Conservation (phyloP, 2,888 invertebrate species). For the Galeruca laticollis region DNA sequence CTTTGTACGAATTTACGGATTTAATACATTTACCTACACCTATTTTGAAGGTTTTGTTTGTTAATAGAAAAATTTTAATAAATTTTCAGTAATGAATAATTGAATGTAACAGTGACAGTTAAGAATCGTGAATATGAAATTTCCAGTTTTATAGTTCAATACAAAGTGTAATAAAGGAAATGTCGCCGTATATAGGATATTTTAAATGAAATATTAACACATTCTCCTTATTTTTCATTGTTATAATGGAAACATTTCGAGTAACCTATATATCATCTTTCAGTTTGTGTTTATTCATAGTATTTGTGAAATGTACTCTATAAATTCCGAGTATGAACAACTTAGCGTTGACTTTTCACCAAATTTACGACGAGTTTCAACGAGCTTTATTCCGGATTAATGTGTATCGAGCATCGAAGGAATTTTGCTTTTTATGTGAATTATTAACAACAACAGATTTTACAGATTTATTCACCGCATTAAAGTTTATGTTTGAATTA, state of each 20-base stretch:
- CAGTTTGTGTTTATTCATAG: constrained; percentile 41
- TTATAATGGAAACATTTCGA: constrained; percentile 17
- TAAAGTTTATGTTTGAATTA: constrained; percentile 8
- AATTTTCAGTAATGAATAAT: no score
- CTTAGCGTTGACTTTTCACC: constrained; percentile 41
- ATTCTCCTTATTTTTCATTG: constrained; percentile 11
- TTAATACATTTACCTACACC: no score
- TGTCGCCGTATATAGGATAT: neutral
- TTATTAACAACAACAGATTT: constrained; percentile 27
- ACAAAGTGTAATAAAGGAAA: no score
- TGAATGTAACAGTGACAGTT: no score
- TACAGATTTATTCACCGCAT: constrained; percentile 12
- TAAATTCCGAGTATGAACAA: constrained; percentile 38
- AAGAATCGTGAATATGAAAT: no score
- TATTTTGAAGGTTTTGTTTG: no score
- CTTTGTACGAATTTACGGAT: no score
- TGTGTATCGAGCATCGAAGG: constrained; percentile 27
- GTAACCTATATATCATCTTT: constrained; percentile 33
- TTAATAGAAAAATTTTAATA: no score
- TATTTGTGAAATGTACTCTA: constrained; percentile 37
- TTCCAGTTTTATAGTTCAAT: no score
- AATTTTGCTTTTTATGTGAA: constrained; percentile 28
- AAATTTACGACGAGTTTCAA: constrained; percentile 38
- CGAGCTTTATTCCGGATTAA: constrained; percentile 21
- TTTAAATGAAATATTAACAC: constrained; percentile 21